These are phyloP conservation scores for Aspidapion aeneum DNA, from an alignment of 2,888 invertebrate genomes.

Conservation along the genomic window DNA sequence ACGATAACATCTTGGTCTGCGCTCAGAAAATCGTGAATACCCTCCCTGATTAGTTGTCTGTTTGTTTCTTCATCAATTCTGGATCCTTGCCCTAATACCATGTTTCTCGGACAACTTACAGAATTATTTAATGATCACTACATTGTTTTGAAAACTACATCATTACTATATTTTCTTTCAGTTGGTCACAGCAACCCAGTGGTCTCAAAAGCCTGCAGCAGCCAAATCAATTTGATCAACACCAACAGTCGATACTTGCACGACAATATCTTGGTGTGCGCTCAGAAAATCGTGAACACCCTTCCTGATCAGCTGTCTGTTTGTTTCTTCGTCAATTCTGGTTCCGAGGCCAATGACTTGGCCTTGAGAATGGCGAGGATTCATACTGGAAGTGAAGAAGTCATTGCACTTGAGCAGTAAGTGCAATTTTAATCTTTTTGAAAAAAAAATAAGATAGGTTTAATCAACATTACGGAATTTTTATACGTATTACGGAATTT, in stretches of 20 bases:
- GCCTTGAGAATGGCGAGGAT: slow-evolving; percentile 87
- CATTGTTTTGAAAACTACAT: too few relatives aligned
- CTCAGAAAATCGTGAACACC: slow-evolving; percentile 74
- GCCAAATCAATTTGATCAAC: slow-evolving; percentile 88
- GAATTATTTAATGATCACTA: too few relatives aligned
- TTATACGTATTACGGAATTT: too few relatives aligned
- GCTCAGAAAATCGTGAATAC: slow-evolving; percentile 79
- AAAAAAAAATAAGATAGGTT: too few relatives aligned
- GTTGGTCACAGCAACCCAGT: slow-evolving; percentile 97
- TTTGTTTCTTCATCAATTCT: slow-evolving; percentile 96
- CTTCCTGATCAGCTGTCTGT: slow-evolving; percentile 85
- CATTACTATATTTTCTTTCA: too few relatives aligned
- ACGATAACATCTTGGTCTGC: slow-evolving; percentile 91
- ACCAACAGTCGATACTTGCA: slow-evolving; percentile 97
- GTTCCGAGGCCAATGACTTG: slow-evolving; percentile 98
- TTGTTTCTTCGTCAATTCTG: slow-evolving; percentile 97
- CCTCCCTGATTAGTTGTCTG: slow-evolving; percentile 81
- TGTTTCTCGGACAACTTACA: slow-evolving; percentile 90
- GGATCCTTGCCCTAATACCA: slow-evolving; percentile 99
- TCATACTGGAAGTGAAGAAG: slow-evolving; percentile 84
- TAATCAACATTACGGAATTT: too few relatives aligned
- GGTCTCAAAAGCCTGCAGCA: slow-evolving; percentile 85
- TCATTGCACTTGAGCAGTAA: slow-evolving; percentile 96
- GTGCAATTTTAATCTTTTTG: slow-evolving; percentile 51
- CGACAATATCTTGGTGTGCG: slow-evolving; percentile 91